A percentile compares a stretch with the other conserved stretches of the same genome.
Evolutionary conservation across 2,113 vertebrate genomes (phyloP).

Genomic region (Gnathonemus echidnorhynchus): DNA sequence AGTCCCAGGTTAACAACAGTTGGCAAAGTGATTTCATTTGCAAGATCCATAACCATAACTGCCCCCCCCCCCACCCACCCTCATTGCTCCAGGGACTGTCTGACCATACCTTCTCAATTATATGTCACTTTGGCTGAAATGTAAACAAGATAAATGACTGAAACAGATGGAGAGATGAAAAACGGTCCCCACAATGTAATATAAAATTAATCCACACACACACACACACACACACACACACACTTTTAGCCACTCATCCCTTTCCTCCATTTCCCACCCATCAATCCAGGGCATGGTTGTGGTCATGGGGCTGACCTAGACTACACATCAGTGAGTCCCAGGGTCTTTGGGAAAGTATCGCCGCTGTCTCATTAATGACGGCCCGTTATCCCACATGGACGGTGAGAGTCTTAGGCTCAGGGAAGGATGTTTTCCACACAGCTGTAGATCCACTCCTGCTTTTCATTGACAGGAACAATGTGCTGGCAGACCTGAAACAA

Average conservation of each 20-base stretch:
- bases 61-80: too few relatives aligned
- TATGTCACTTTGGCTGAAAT: background rate
- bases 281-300: background rate
- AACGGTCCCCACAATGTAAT: background rate
- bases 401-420: constrained; percentile 28
- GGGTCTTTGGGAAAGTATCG: background rate
- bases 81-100: background rate
- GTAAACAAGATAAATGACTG: background rate
- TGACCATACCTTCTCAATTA: background rate
- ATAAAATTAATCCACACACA: too few relatives aligned
- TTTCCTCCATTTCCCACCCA: background rate
- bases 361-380: constrained; percentile 14
- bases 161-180: background rate
- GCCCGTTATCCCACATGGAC: background rate
- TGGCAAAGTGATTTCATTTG: background rate
- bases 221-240: background rate
- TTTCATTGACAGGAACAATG: constrained; percentile 71
- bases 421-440: constrained; percentile 72
- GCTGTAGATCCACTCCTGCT: constrained; percentile 76
- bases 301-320: background rate
- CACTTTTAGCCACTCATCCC: background rate
- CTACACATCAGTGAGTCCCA: background rate
- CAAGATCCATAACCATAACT: background rate
- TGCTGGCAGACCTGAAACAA: constrained; percentile 80
- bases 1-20: background rate